phyloP scores from a whole-genome alignment of 1,140 invertebrate genomes.

The Nylanderia fulva region DNA sequence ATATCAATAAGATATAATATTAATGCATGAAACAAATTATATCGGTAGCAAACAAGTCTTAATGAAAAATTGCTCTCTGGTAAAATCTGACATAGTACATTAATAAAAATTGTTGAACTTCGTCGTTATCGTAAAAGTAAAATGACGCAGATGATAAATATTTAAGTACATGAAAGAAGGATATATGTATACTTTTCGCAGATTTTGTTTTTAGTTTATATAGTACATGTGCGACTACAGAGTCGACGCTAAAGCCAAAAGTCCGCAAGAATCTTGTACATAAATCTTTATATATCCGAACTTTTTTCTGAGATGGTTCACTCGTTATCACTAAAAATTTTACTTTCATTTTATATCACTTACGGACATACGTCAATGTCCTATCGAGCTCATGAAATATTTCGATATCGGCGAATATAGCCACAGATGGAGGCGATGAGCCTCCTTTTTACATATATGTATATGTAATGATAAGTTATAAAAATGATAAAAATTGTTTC shows the following conservation, averaged over 20 bases:
- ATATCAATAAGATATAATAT: too few species aligned
- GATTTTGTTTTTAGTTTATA: slow-evolving; percentile 37
- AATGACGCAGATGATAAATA: not conserved
- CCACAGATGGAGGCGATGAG: slow-evolving; percentile 48
- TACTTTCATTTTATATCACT: slow-evolving; percentile 77
- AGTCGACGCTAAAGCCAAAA: slow-evolving; percentile 12
- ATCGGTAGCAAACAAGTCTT: not conserved
- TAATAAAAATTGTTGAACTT: slow-evolving; percentile 29
- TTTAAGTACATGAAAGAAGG: slow-evolving; percentile 47
- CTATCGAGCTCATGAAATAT: slow-evolving; percentile 39
- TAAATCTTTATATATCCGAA: slow-evolving; percentile 30
- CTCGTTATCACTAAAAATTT: slow-evolving; percentile 56
- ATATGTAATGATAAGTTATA: slow-evolving; percentile 68
- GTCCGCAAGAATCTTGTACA: slow-evolving; percentile 44
- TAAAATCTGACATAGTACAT: not conserved
- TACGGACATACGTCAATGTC: slow-evolving; percentile 62
- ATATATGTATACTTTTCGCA: slow-evolving; percentile 41
- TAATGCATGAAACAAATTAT: not conserved
- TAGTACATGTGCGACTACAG: slow-evolving; percentile 34
- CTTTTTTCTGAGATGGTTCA: slow-evolving; percentile 37
- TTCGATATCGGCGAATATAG: slow-evolving; percentile 47
- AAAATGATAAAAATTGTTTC: slow-evolving; percentile 69
- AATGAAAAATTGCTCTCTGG: not conserved
- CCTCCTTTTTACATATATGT: slow-evolving; percentile 52
- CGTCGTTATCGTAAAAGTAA: not conserved